Evolutionary conservation across 1,140 invertebrate species (phyloP).

Genomic region (Pogonognathellus flavescens): DNA sequence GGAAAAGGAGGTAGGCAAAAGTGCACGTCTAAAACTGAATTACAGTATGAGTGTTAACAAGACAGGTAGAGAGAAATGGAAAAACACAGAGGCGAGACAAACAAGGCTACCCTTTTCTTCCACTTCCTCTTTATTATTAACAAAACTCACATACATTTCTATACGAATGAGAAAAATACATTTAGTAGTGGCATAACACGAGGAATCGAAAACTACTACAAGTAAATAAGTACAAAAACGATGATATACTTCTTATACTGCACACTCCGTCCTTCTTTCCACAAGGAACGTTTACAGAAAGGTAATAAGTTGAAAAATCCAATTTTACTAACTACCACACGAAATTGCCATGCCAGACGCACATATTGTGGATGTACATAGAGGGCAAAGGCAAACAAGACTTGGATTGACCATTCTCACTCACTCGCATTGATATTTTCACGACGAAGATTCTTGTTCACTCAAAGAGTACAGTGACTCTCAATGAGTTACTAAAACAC

Average conservation of each 20-base stretch:
- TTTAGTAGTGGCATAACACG: too few relatives aligned
- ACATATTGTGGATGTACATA: neutral
- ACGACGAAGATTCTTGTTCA: neutral
- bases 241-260: neutral
- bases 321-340: conserved; percentile 42
- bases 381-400: conserved; percentile 38
- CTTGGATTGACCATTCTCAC: conserved; percentile 34
- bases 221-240: too few relatives aligned
- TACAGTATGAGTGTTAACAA: neutral
- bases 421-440: neutral
- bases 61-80: neutral
- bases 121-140: neutral
- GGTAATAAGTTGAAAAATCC: conserved; percentile 24
- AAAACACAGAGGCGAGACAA: neutral
- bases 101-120: neutral
- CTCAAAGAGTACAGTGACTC: conserved; percentile 18
- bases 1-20: neutral
- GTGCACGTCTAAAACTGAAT: neutral
- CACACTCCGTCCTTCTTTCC: too few relatives aligned
- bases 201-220: too few relatives aligned
- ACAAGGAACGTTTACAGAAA: too few relatives aligned
- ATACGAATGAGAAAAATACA: too few relatives aligned
- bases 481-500: neutral
- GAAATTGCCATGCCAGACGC: conserved; percentile 28
- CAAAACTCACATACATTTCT: too few relatives aligned